Conservation (phyloP, 1,140 invertebrate genomes). For the Cataglyphis hispanica region DNA sequence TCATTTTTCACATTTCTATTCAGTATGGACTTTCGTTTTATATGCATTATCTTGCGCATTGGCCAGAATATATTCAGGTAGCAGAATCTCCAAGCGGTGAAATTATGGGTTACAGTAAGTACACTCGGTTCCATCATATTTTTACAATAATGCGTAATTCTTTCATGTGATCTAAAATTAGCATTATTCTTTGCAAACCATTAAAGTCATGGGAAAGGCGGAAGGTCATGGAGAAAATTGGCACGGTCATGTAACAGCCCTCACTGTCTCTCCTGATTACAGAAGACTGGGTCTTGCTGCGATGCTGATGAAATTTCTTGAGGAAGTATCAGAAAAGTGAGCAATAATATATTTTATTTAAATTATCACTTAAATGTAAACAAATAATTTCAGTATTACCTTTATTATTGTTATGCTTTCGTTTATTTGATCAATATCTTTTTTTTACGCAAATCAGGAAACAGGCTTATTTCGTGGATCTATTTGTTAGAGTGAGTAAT, state of each 20-base stretch:
- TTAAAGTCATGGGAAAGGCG: slow-evolving; percentile 99
- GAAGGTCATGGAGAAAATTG: slow-evolving; percentile 98
- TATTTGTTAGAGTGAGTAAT: slow-evolving; percentile 99
- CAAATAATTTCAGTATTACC: background rate
- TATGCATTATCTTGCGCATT: slow-evolving; percentile 98
- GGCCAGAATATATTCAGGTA: slow-evolving; percentile 99
- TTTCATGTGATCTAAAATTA: background rate
- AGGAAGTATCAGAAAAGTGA: slow-evolving; percentile 98
- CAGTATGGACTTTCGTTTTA: slow-evolving; percentile 99
- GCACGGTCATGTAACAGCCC: slow-evolving; percentile 99
- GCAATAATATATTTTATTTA: background rate
- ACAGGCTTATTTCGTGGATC: slow-evolving; percentile 98
- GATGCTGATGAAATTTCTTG: slow-evolving; percentile 97
- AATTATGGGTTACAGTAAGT: slow-evolving; percentile 99
- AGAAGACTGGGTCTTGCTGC: slow-evolving; percentile 96
- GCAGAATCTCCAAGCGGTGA: slow-evolving; percentile 97
- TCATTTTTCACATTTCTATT: slow-evolving; percentile 33
- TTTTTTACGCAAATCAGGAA: slow-evolving; percentile 90
- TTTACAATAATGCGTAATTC: background rate
- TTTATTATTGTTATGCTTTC: background rate
- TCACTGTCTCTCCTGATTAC: slow-evolving; percentile 98
- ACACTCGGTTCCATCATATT: slow-evolving; percentile 33
- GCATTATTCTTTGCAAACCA: slow-evolving; percentile 66
- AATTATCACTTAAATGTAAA: background rate
- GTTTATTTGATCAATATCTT: background rate